Base-by-base conservation (phyloP, 2,113 vertebrate species). In the Sinocyclocheilus anophthalmus region DNA sequence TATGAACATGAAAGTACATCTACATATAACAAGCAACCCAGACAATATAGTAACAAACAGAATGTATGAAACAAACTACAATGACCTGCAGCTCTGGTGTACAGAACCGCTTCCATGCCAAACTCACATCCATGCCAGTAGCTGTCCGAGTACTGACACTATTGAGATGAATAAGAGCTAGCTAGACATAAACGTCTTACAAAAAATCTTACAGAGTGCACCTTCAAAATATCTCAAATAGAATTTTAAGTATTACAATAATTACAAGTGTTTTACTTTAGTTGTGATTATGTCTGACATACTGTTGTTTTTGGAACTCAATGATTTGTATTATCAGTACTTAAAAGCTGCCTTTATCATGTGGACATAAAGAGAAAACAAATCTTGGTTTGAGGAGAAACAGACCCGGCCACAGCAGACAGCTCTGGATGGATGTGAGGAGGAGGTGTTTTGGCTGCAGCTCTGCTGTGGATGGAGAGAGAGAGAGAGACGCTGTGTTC, bases 261-360 rank as follows among this genome's bases (percentile, higher is more conserved):
- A 73, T 73, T 42, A 73, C 33, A 42, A 73, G 70, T 73, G 37
- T 73, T 73, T 73, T 73, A 73, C 70, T 42, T 73, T 42, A 73
- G 70, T 73, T 22, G 70, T 73, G 70, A 73, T 30, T 26, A 26
- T 26, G 26, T 26, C 26, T 26, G 26, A 26, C 26, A 26, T 26
- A 26, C 26, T 26, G 26, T 26, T 26, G 26, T 26, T 26, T 26
- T 26, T 26, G 26, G 26, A 26, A 26, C 26, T 1, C 26, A 26
- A 26, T 26, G 26, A 26, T 26, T 26, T 26, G 26, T 26, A 26
- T 26, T 26, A 26, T 26, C 26, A 26, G 26, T 26, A 26, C 26
- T 26, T 26, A 26, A 26, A 26, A 26, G 26, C 26, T 26, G 26
- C 26, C 26, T 26, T 26, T 26, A 26, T 26, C 26, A 26, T 26